phyloP scores from a whole-genome alignment of 1,140 invertebrate species.

The Leptinotarsa defecta region DNA sequence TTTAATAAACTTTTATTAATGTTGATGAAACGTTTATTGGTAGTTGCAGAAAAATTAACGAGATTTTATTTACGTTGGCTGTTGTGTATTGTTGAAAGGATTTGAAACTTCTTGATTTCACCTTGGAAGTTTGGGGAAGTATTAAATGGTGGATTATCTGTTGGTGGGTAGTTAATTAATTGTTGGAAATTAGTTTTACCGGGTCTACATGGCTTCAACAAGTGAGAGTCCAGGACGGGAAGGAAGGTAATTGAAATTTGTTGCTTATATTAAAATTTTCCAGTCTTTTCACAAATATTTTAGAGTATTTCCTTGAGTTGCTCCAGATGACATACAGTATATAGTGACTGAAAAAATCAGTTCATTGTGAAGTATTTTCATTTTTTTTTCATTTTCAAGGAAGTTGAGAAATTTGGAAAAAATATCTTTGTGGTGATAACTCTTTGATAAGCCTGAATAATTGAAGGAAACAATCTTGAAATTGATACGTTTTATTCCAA shows the following conservation, averaged over 20 bases:
- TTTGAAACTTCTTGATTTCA: slow-evolving; percentile 3
- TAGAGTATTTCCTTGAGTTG: no score
- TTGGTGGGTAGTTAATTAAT: slow-evolving; percentile 19
- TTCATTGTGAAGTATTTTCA: no score
- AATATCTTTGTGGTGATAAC: neutral
- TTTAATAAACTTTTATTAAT: slow-evolving; percentile 10
- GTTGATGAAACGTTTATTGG: neutral
- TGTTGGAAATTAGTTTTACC: slow-evolving; percentile 22
- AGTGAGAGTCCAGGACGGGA: slow-evolving; percentile 37
- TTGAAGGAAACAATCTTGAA: neutral
- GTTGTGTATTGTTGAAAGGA: slow-evolving; percentile 18
- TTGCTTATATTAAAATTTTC: neutral
- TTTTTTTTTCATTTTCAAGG: neutral
- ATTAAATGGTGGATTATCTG: neutral
- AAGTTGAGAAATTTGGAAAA: neutral
- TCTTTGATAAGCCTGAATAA: neutral
- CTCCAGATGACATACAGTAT: no score
- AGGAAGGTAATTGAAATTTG: slow-evolving; percentile 38
- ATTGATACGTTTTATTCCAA: no score
- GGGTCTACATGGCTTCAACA: slow-evolving; percentile 38
- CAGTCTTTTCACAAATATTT: no score
- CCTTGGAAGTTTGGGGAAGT: neutral
- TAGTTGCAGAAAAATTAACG: slow-evolving; percentile 2
- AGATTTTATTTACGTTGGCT: neutral
- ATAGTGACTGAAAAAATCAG: no score